phyloP scores from a whole-genome alignment of 2,113 vertebrate genomes.

The Odontesthes bonariensis region DNA sequence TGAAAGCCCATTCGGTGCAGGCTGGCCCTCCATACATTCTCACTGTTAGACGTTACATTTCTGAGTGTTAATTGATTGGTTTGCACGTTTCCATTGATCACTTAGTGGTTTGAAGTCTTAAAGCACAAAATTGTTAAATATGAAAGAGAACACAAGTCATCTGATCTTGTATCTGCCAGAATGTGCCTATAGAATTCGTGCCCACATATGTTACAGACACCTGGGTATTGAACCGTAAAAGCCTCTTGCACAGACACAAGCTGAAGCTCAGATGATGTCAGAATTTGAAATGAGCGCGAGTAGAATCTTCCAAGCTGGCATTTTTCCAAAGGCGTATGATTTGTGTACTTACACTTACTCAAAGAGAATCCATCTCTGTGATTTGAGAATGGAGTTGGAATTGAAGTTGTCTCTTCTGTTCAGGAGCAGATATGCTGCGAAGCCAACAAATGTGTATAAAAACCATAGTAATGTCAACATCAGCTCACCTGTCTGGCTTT shows the following conservation, averaged over 20 bases:
- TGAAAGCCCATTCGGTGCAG: slow-evolving; percentile 37
- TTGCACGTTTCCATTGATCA: slow-evolving; percentile 25
- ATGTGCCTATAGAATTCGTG: slow-evolving; percentile 26
- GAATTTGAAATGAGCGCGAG: slow-evolving; percentile 60
- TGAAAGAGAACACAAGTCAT: background rate
- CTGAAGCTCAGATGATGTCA: slow-evolving; percentile 61
- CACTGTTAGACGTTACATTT: slow-evolving; percentile 16
- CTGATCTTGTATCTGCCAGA: slow-evolving; percentile 15
- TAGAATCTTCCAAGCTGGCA: slow-evolving; percentile 58
- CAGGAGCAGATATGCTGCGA: slow-evolving; percentile 13
- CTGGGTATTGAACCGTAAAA: slow-evolving; percentile 22
- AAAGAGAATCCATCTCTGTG: slow-evolving; percentile 18
- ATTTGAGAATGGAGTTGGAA: slow-evolving; percentile 20
- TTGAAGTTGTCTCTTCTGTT: slow-evolving; percentile 2
- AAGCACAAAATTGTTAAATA: slow-evolving; percentile 7
- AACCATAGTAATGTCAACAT: background rate
- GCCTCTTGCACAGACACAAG: slow-evolving; percentile 28
- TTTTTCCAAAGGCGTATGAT: slow-evolving; percentile 32
- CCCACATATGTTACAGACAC: slow-evolving; percentile 32
- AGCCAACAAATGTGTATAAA: slow-evolving; percentile 9
- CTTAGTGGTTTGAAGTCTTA: slow-evolving; percentile 22
- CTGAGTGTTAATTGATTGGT: slow-evolving; percentile 13
- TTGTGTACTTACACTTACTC: slow-evolving; percentile 19
- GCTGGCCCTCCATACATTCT: slow-evolving; percentile 27
- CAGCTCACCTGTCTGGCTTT: slow-evolving; percentile 43